Evolutionary conservation across 2,113 vertebrate genomes (phyloP).

Genomic region (Chloropsis cyanopogon): DNA sequence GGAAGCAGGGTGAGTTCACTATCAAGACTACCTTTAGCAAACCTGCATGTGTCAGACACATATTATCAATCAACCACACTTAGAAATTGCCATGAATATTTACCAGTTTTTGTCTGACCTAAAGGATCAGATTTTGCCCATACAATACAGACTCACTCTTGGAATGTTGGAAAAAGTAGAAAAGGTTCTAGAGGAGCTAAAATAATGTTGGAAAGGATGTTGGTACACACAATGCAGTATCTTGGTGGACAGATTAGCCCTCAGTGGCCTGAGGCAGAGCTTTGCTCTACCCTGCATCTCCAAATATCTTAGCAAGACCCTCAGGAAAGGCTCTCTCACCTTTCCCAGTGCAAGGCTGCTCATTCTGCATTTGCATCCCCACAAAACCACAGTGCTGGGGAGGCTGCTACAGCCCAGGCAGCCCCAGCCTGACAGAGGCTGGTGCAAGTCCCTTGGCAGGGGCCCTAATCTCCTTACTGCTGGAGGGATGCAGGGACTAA

Average conservation of each 20-base stretch:
- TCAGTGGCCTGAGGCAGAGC: not conserved
- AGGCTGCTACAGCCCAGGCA: not conserved
- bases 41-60: not conserved
- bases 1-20: not conserved
- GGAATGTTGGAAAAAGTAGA: not conserved
- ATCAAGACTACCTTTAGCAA: not conserved
- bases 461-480: not conserved
- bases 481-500: not conserved
- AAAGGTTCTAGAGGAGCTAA: not conserved
- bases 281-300: not conserved
- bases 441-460: not conserved
- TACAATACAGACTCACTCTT: not conserved
- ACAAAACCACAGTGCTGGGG: not conserved
- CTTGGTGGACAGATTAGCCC: not conserved
- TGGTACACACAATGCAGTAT: not conserved
- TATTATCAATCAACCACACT: accelerated
- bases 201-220: not conserved
- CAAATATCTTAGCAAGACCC: not conserved
- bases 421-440: not conserved
- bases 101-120: not conserved
- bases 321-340: not conserved
- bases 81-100: not conserved
- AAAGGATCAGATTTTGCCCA: not conserved
- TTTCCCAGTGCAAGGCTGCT: accelerated
- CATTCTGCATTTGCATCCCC: not conserved